phyloP scores from a whole-genome alignment of 2,113 vertebrate species.

The Neotoma lepida region DNA sequence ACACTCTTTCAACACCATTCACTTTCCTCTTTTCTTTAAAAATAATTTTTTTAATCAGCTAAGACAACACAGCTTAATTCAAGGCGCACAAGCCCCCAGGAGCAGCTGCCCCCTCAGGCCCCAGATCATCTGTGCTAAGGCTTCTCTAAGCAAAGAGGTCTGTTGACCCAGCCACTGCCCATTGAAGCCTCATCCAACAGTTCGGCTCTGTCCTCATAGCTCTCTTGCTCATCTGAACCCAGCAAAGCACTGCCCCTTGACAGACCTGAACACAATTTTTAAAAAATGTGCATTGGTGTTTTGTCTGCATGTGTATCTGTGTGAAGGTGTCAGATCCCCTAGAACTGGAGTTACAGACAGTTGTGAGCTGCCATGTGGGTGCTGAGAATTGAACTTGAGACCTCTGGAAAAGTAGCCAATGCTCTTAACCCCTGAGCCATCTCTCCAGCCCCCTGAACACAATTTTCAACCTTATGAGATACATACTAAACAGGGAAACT shows the following conservation, averaged over 20 bases:
- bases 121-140: neutral
- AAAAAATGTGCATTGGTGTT: neutral
- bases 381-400: neutral
- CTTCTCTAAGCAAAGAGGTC: neutral
- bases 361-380: neutral
- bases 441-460: neutral
- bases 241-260: neutral
- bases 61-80: neutral
- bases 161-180: neutral
- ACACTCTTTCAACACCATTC: neutral
- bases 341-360: neutral
- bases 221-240: neutral
- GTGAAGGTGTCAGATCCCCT: neutral
- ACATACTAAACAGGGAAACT: neutral
- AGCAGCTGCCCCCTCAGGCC: neutral
- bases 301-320: neutral
- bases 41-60: neutral
- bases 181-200: neutral
- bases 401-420: neutral
- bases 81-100: neutral
- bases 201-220: neutral
- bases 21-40: neutral
- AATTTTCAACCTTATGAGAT: neutral
- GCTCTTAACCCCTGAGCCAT: neutral
- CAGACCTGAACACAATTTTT: neutral